Base-by-base conservation (phyloP, 2,113 vertebrate species). In the Chaetops frenatus region DNA sequence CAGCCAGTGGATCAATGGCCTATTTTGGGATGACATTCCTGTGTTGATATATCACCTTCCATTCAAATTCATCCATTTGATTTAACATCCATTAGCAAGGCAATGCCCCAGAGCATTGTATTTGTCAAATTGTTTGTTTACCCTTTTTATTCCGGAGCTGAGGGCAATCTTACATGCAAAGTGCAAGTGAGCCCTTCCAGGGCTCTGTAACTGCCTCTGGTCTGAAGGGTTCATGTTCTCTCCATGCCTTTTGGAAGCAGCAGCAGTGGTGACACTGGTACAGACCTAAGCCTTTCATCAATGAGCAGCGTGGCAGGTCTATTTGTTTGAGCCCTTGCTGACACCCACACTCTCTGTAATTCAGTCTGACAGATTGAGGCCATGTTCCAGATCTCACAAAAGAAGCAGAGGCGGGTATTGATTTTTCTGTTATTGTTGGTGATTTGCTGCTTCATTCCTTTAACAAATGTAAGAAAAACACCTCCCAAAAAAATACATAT, bases 341-440 rank as follows among this genome's bases (percentile, higher is more conserved):
- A 98, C 92, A 97, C 92, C 88, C 94, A 64, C 97, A 86, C 90
- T 94, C 96, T 97, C 97, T 96, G 97, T 97, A 98, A 98, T 98
- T 97, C 82, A 96, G 95, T 92, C 94, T 98, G 98, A 98, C 98
- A 98, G 98, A 98, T 99, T 98, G 97, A 98, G 98, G 98, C 97
- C 98, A 97, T 71, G 94, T 96, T 98, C 97, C 96, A 98, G 97
- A 97, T 96, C 97, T 98, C 98, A 98, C 98, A 98, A 98, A 98
- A 98, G 97, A 97, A 95, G 95, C 88, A 90, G 96, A 96, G 97
- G 97, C 88, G 91, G 95, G 78, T 98, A 99, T 98, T 98, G 98
- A 99, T 98, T 97, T 96, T 96, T 92, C 95, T 97, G 97, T 98
- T 98, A 98, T 97, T 97, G 92, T 95, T 91, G 96, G 94, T 97